Evolutionary conservation across 2,888 invertebrate species (phyloP), one percentile per base, ranked within the genome.

Genomic region (Orgyia antiqua): DNA sequence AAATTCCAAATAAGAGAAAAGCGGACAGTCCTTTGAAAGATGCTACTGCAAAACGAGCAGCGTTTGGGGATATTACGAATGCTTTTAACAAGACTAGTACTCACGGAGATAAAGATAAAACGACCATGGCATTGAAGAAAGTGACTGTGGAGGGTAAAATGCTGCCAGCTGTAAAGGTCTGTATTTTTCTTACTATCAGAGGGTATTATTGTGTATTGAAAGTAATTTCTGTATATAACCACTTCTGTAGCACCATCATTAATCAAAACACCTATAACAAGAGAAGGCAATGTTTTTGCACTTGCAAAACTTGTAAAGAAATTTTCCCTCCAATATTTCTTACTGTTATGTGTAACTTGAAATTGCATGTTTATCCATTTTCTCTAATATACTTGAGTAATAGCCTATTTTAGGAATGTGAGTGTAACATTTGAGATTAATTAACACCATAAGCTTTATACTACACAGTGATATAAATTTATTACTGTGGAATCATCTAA

Each of bases 11-110:
- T 29, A 95, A 95, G 70, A 88, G 95, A 61, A 95, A 95, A 88
- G 95, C 95, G 1, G 90, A 89, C 43, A 94, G 94, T 33, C 94
- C 94, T 3, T 62, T 91, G 24, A 94, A 93, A 73, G 92, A 93
- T 64, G 90, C 89, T 48, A 89, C 88, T 29, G 89, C 91, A 3
- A 96, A 95, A 70, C 87, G 96, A 56, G 93, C 94, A 23, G 96
- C 95, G 2, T 90, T 97, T 62, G 94, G 94, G 39, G 96, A 96
- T 70, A 90, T 96, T 47, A 94, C 95, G 29, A 95, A 95, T 77
- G 92, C 91, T 43, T 73, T 80, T 48, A 76, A 82, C 54, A 87
- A 87, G 51, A 66, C 80, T 24, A 61, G 58, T 30, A 74, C 62
- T 9, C 60, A 65, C 28, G 73, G 73, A 36, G 78, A 80, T 28